These are phyloP conservation scores for Sylvietta virens DNA, from an alignment of 2,113 vertebrate genomes.

Conservation along the genomic window DNA sequence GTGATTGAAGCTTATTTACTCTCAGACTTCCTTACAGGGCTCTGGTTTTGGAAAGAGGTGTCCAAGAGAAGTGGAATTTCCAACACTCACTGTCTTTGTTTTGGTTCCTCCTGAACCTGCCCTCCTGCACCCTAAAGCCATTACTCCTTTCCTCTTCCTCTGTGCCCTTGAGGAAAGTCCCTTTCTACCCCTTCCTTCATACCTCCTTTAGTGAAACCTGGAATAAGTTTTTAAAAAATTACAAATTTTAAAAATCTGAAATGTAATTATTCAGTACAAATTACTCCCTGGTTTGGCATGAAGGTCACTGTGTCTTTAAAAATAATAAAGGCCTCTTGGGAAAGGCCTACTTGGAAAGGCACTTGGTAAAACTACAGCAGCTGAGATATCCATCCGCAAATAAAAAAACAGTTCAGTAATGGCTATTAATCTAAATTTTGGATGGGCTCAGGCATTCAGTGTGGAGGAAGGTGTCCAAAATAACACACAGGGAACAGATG, in stretches of 20 bases:
- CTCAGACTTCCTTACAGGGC: background rate
- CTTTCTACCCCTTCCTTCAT: background rate
- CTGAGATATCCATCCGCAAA: background rate
- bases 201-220: background rate
- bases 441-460: background rate
- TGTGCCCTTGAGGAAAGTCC: background rate
- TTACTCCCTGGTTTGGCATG: background rate
- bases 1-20: background rate
- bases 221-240: background rate
- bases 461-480: background rate
- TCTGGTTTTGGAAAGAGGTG: background rate
- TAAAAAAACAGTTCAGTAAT: background rate
- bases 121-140: background rate
- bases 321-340: background rate
- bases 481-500: background rate
- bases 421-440: background rate
- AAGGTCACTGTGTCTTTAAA: background rate
- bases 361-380: background rate
- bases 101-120: background rate
- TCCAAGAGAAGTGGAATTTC: background rate
- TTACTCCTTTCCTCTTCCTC: background rate
- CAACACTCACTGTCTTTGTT: background rate
- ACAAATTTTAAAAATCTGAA: background rate
- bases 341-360: background rate
- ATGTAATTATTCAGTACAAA: background rate